Percentiles rank a stretch among this genome's conserved stretches.
phyloP scores from a whole-genome alignment of 2,888 invertebrate species.

The Cinara cedri region DNA sequence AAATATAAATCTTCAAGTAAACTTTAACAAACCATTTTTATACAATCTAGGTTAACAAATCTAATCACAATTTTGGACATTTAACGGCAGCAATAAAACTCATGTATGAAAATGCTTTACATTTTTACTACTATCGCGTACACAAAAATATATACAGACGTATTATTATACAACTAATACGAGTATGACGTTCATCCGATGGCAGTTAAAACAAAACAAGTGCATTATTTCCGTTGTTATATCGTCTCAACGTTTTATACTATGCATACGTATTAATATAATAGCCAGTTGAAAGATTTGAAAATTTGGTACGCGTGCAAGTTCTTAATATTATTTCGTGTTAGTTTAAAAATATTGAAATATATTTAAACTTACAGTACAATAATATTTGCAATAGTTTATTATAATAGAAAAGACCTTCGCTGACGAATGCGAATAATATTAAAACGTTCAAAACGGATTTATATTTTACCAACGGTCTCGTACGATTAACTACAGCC shows the following conservation, averaged over 20 bases:
- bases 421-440: not conserved
- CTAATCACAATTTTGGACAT: not conserved
- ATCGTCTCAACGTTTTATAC: not conserved
- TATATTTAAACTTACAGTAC: not conserved
- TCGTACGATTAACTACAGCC: too few relatives aligned
- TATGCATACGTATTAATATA: too few relatives aligned
- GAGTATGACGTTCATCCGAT: not conserved
- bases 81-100: not conserved
- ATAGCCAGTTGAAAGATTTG: not conserved
- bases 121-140: not conserved
- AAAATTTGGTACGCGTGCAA: not conserved
- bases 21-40: not conserved
- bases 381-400: too few relatives aligned
- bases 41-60: slow-evolving; percentile 16
- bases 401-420: not conserved
- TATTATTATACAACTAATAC: too few relatives aligned
- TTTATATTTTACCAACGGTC: not conserved
- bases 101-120: not conserved
- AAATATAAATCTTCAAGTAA: not conserved
- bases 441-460: not conserved
- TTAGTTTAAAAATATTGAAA: not conserved
- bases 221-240: not conserved
- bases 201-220: not conserved
- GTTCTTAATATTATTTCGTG: not conserved
- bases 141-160: too few relatives aligned